These are phyloP conservation scores for Listrodromus nycthemerus DNA, from an alignment of 2,888 invertebrate genomes.

Conservation along the genomic window DNA sequence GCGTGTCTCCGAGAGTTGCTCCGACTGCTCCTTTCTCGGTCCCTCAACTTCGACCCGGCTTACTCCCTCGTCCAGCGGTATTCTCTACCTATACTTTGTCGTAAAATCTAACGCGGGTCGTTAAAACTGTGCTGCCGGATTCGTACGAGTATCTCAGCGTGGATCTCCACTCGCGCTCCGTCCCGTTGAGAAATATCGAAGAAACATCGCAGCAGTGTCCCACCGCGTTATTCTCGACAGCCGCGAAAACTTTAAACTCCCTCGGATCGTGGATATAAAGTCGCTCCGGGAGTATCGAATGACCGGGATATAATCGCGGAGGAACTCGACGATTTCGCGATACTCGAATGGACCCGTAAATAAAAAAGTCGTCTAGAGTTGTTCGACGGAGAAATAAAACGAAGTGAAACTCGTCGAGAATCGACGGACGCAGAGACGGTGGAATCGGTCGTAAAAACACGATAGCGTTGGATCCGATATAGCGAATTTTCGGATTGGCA, in stretches of 20 bases:
- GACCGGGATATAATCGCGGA: slow-evolving; percentile 49
- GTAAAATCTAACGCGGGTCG: slow-evolving; percentile 65
- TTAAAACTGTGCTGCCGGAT: slow-evolving; percentile 57
- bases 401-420: slow-evolving; percentile 45
- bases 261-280: slow-evolving; percentile 29
- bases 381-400: slow-evolving; percentile 53
- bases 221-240: slow-evolving; percentile 22
- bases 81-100: slow-evolving; percentile 51
- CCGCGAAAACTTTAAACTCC: slow-evolving; percentile 42
- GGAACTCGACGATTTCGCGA: slow-evolving; percentile 72
- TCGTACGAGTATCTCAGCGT: slow-evolving; percentile 42
- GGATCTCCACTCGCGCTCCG: slow-evolving; percentile 42
- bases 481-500: background rate
- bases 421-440: slow-evolving; percentile 45
- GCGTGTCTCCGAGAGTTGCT: slow-evolving; percentile 45
- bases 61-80: background rate
- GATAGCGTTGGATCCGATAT: background rate
- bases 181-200: slow-evolving; percentile 31
- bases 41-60: slow-evolving; percentile 49
- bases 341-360: slow-evolving; percentile 77
- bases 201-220: slow-evolving; percentile 30
- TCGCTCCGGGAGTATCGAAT: slow-evolving; percentile 35
- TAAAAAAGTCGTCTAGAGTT: slow-evolving; percentile 63
- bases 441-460: slow-evolving; percentile 52
- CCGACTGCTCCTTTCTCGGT: slow-evolving; percentile 16